Conservation (phyloP, 2,797 vertebrate genomes). For the Fistularia tabacaria region DNA sequence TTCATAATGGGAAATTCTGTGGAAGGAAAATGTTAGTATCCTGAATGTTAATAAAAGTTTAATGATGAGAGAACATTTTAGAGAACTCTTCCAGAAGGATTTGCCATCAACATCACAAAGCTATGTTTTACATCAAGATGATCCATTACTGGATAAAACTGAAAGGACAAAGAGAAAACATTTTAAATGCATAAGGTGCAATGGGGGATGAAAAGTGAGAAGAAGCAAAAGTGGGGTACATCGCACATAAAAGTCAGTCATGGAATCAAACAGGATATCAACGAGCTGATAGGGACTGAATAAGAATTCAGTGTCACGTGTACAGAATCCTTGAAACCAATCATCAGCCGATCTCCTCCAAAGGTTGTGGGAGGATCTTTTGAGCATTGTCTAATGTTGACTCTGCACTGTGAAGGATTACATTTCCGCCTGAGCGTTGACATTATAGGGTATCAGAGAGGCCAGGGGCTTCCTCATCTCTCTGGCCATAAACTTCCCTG, state of each 20-base stretch:
- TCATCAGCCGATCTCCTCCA: constrained; percentile 19
- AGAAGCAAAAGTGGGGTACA: background rate
- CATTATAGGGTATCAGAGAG: constrained; percentile 43
- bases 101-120: too few species aligned
- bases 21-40: constrained; percentile 24
- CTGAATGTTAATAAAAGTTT: constrained; percentile 2
- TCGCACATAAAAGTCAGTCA: background rate
- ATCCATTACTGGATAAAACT: constrained; percentile 3
- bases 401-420: constrained; percentile 37
- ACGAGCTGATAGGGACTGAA: constrained; percentile 43
- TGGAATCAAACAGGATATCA: constrained; percentile 61
- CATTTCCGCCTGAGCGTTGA: constrained; percentile 37
- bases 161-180: background rate
- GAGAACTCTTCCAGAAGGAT: too few species aligned
- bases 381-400: constrained; percentile 26
- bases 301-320: constrained; percentile 33
- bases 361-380: constrained; percentile 39
- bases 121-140: background rate
- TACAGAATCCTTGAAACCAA: constrained; percentile 22
- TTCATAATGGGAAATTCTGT: constrained; percentile 56
- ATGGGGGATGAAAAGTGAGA: constrained; percentile 16
- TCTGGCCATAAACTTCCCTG: constrained; percentile 44
- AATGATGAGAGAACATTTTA: too few species aligned
- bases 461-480: constrained; percentile 41
- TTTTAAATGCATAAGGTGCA: background rate